Conservation (phyloP, 2,113 vertebrate genomes). For the Sus scrofa region T2T-Sscrofa CM000815.6:103772501-103773000, state of each 20-base stretch:
- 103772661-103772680: not conserved
- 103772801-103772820: no score
- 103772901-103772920: no score
- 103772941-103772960: no score
- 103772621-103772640: not conserved
- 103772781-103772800: not conserved
- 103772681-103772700: constrained; percentile 34
- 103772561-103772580: constrained; percentile 65
- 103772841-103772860: no score
- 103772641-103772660: not conserved
- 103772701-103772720: not conserved
- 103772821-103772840: no score
- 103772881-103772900: no score
- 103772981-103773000: no score
- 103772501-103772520: constrained; percentile 96
- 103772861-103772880: no score
- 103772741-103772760: constrained; percentile 6
- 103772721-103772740: constrained; percentile 50
- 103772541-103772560: constrained; percentile 99
- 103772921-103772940: no score
- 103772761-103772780: not conserved
- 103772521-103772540: constrained; percentile 98
- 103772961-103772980: no score
- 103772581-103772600: constrained; percentile 11
- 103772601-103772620: not conserved